Evolutionary conservation across 2,888 invertebrate genomes (phyloP).

Genomic region (Fragum fragum): DNA sequence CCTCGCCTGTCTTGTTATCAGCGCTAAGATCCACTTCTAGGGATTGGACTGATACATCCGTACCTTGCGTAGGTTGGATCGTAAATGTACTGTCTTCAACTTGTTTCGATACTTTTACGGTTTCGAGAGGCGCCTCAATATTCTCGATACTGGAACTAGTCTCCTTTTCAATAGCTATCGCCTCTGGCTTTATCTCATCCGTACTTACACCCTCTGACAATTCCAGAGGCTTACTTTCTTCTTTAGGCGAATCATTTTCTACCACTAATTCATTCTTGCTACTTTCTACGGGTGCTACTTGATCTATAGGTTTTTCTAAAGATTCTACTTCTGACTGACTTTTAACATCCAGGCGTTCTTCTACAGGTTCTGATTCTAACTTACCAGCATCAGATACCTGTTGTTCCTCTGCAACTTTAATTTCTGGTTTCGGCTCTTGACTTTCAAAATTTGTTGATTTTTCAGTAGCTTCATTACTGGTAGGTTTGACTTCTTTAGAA

Average conservation of each 20-base stretch:
- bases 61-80: neutral
- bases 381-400: constrained; percentile 16
- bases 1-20: neutral
- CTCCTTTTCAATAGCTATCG: neutral
- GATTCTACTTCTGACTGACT: neutral
- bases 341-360: neutral
- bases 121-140: neutral
- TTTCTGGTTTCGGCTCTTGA: neutral
- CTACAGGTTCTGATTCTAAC: constrained; percentile 9
- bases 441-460: neutral
- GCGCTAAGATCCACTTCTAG: neutral
- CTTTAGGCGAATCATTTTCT: neutral
- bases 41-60: neutral
- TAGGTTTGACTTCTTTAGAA: neutral
- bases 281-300: constrained; percentile 10
- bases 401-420: constrained; percentile 20
- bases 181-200: neutral
- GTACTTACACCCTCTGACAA: constrained; percentile 22
- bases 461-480: neutral
- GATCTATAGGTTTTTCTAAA: neutral
- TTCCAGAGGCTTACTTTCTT: constrained; percentile 22
- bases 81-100: neutral
- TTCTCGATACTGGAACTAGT: neutral
- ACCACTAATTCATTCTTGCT: constrained; percentile 7
- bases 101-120: neutral